Percentiles rank a stretch among this genome's conserved stretches.
Evolutionary conservation across 2,113 vertebrate genomes (phyloP).

Genomic region (Nothoprocta pentlandii): DNA sequence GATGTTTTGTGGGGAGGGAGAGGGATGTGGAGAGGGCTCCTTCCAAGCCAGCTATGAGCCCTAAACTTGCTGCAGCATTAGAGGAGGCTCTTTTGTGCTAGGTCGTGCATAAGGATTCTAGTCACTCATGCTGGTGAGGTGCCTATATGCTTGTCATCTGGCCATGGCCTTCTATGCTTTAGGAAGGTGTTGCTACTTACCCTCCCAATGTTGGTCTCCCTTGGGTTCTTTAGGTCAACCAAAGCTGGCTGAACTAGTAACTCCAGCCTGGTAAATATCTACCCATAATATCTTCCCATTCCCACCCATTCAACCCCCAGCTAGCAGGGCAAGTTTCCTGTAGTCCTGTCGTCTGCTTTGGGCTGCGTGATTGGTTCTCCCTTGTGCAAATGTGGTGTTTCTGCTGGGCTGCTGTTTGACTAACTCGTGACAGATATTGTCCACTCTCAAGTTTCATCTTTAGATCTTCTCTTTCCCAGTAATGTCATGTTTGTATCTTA

Average conservation of each 20-base stretch:
- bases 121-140: not conserved
- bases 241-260: not conserved
- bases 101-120: not conserved
- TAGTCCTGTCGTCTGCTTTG: not conserved
- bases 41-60: not conserved
- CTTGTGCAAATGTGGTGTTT: not conserved
- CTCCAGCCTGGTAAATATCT: not conserved
- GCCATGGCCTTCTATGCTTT: rapidly evolving
- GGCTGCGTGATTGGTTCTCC: not conserved
- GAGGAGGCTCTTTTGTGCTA: not conserved
- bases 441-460: not conserved
- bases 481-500: not conserved
- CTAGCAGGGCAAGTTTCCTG: not conserved
- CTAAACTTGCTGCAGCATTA: not conserved
- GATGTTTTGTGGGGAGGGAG: not conserved
- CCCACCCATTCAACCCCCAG: not conserved
- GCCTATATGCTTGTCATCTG: not conserved
- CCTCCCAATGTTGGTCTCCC: rapidly evolving
- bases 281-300: not conserved
- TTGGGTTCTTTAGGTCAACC: not conserved
- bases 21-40: not conserved
- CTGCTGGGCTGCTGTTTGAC: not conserved
- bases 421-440: not conserved
- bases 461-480: not conserved
- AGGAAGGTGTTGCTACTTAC: not conserved